A percentile compares a stretch with the other conserved stretches of the same genome.
Evolutionary conservation across 2,888 invertebrate species (phyloP).

Genomic region (Oscheius sp.): DNA sequence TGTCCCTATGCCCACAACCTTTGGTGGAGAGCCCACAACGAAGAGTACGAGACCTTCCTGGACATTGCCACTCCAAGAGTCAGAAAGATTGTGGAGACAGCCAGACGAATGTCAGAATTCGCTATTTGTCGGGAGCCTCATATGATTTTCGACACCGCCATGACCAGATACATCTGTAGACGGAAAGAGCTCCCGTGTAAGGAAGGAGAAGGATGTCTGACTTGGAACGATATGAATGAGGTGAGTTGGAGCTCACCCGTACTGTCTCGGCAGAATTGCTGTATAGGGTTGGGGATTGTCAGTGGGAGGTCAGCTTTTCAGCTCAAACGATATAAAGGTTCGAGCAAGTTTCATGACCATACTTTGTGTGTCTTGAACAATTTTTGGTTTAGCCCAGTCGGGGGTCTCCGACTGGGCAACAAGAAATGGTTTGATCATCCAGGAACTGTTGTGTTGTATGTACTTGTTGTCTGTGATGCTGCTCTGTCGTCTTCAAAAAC

Average conservation of each 20-base stretch:
- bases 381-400: too few relatives aligned
- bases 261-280: background rate
- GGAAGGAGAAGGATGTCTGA: constrained; percentile 29
- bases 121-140: background rate
- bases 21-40: constrained; percentile 6
- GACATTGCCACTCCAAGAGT: constrained; percentile 7
- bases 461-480: too few relatives aligned
- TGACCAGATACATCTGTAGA: constrained; percentile 38
- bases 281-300: too few relatives aligned
- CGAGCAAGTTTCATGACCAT: too few relatives aligned
- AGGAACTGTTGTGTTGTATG: too few relatives aligned
- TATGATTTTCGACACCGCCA: constrained; percentile 1
- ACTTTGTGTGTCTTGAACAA: too few relatives aligned
- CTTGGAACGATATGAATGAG: constrained; percentile 36
- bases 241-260: constrained; percentile 9
- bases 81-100: background rate
- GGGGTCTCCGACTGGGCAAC: too few relatives aligned
- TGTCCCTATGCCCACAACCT: constrained; percentile 8
- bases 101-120: background rate
- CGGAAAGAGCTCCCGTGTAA: constrained; percentile 38
- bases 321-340: too few relatives aligned
- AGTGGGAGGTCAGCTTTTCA: too few relatives aligned
- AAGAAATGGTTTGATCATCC: too few relatives aligned
- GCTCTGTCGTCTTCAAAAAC: too few relatives aligned
- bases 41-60: background rate